Conservation (phyloP, 2,797 vertebrate genomes). For the Sebastes goodei region DNA sequence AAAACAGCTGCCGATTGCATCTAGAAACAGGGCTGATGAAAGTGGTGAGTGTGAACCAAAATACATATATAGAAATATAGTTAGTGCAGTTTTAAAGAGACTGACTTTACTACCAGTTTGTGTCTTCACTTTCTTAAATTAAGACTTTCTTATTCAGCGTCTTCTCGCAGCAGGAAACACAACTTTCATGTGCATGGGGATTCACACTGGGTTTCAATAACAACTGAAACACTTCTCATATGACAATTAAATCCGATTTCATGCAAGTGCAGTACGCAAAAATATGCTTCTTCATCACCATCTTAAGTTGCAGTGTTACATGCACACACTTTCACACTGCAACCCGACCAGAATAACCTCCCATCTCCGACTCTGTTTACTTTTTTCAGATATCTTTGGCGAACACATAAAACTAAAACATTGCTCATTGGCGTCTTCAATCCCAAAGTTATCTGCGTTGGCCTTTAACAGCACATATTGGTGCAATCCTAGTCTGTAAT, state of each 20-base stretch:
- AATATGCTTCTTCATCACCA: not conserved
- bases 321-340: not conserved
- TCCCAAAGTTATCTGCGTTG: constrained; percentile 53
- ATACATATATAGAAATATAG: not conserved
- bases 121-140: not conserved
- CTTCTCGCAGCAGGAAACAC: not conserved
- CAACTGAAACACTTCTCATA: not conserved
- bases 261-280: not conserved
- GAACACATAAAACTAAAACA: constrained; percentile 23
- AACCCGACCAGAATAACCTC: not conserved
- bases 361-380: not conserved
- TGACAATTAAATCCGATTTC: not conserved
- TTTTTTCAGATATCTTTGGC: constrained; percentile 12
- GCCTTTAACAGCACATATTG: constrained; percentile 49
- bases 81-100: not conserved
- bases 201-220: not conserved
- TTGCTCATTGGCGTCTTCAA: constrained; percentile 23
- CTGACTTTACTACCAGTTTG: not conserved
- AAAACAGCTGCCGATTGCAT: not conserved
- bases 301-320: not conserved
- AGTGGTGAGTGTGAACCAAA: not conserved
- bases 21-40: not conserved
- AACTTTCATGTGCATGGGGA: fast-evolving
- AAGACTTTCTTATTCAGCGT: not conserved
- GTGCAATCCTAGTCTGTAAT: constrained; percentile 51